Evolutionary conservation across 53 echinoderm and acorn worm species (phyloP), one percentile per base, ranked within the genome.

Genomic region (Echinometra lucunter): DNA sequence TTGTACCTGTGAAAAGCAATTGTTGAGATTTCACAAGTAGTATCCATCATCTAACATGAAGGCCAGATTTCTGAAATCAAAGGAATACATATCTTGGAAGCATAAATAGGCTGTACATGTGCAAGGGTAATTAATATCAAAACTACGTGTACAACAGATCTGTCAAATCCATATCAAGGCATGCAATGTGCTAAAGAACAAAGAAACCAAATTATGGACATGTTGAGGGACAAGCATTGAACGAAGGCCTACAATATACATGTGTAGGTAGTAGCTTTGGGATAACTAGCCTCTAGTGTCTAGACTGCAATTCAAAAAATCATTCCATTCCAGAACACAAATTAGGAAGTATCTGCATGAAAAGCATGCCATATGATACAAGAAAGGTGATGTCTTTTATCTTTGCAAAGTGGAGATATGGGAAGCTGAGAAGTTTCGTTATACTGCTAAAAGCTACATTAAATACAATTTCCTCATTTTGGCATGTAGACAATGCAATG

Each of bases 281-380:
- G 60, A 60, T 60, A 53, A 49, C 4, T 17, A 58, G 4, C 60
- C 60, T 60, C 60, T 60, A 4, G 23, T n/a, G n/a, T n/a, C n/a
- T n/a, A n/a, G n/a, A n/a, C 80, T 92, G 92, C 60, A 92, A 92
- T 92, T 92, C 37, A 78, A 75, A 92, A n/a, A 63, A 92, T 80
- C 55, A 78, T 55, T 92, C 47, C 92, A 92, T 72, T 75, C 78
- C 92, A 92, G 72, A 92, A 66, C 72, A 74, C 40, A 30, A n/a
- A n/a, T 78, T 92, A 57, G 80, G 92, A 34, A 35, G n/a, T n/a
- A 32, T 90, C 21, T 70, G 47, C 69, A 91, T 45, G 58, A 66
- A 38, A 88, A 90, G 38, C 90, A 90, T 63, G 63, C 58, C 90
- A 37, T 58, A 19, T 90, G 0, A 53, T 4, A 88, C n/a, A 56